Base-by-base conservation (phyloP, 1,140 invertebrate species). In the Pachyrhynchus sulphureomaculatus region DNA sequence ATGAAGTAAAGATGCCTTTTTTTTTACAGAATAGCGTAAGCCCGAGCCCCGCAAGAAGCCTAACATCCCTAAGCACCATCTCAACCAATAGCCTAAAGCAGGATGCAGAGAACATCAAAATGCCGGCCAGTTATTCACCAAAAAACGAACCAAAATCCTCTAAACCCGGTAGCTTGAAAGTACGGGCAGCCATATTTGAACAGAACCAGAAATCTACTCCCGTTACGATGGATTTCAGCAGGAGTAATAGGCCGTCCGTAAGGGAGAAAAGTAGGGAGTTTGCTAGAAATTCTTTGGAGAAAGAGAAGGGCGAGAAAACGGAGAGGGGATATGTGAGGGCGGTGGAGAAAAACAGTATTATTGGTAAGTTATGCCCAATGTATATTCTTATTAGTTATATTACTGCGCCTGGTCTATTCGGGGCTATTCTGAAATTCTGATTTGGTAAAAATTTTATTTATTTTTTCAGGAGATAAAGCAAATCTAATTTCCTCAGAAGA, bases 171-270 rank as follows among this genome's bases (percentile, higher is more conserved):
- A 69, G 69, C 37, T 39, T 72, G 17, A 69, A 71, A 49, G 63
- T 67, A 12, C 49, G 68, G 8, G 70, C 71, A 9, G 71, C 71
- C 3, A 66, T 70, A 15, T 74, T 72, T 53, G 72, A 73, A 47
- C 62, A 62, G 45, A 67, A 51, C 33, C 65, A 67, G 48, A 67
- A 62, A 62, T 13, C 34, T 4, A 23, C 29, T 3, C 56, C 62
- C 17, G 44, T 59, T 1, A 62, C 39, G 6, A 29, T 56, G 0
- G 58, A 66, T n/a, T 49, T 34, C 3, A 18, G 20, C 9, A 56
- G 45, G 15, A 57, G 41, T 13, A 29, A 39, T 32, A n/a, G 33
- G 13, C 9, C 21, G 12, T 56, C 54, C 20, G n/a, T 47, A 3
- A 45, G 24, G 34, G 44, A 58, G 33, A 57, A 57, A 36, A 47